Evolutionary conservation across 2,888 invertebrate species (phyloP).

Genomic region (Platyscelio sp.): DNA sequence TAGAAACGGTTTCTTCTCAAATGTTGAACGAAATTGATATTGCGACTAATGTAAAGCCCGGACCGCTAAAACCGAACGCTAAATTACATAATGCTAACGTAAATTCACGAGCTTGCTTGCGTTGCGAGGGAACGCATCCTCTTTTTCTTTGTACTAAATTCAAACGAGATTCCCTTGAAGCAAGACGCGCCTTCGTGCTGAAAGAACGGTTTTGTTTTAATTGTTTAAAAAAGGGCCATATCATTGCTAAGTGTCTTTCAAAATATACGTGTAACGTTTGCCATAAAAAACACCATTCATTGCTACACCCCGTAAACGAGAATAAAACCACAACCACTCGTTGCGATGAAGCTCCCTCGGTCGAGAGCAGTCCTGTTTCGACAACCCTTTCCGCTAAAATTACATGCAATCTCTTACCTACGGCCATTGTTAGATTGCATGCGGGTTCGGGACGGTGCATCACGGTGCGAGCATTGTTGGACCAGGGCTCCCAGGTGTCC

Average conservation of each 20-base stretch:
- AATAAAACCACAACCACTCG: no score
- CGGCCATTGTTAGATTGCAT: not conserved
- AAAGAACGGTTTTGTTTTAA: not conserved
- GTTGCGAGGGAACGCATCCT: not conserved
- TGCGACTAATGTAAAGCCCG: no score
- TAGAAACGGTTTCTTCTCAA: no score
- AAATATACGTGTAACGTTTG: not conserved
- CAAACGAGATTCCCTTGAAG: not conserved
- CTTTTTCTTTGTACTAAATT: not conserved
- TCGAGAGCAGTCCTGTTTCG: not conserved
- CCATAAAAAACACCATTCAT: not conserved
- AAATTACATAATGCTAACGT: no score
- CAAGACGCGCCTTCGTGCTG: not conserved
- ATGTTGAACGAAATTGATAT: no score
- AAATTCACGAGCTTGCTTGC: not conserved
- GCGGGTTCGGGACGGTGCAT: not conserved
- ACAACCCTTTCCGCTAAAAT: not conserved
- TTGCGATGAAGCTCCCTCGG: not conserved
- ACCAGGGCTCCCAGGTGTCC: slow-evolving; percentile 24
- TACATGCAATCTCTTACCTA: slow-evolving; percentile 10
- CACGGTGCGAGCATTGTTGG: slow-evolving; percentile 14
- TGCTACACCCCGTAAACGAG: not conserved
- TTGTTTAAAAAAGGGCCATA: slow-evolving; percentile 4
- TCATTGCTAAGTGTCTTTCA: not conserved
- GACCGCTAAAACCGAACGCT: no score